Conservation (phyloP, 2,797 vertebrate species). For the Toxotes lorentzi region DNA sequence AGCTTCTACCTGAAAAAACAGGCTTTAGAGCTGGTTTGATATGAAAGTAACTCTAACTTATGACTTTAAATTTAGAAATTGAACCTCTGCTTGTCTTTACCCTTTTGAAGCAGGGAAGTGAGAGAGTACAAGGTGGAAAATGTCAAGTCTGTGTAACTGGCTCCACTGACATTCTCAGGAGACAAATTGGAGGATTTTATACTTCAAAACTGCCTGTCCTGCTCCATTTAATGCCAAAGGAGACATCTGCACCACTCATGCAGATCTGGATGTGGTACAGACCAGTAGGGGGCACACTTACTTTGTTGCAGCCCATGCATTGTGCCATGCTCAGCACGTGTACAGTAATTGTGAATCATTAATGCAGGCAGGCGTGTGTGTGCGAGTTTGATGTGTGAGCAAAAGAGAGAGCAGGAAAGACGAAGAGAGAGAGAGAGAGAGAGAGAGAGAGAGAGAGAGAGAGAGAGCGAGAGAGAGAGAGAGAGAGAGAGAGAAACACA, state of each 20-base stretch:
- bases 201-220: slow-evolving; percentile 78
- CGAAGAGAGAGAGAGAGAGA: slow-evolving; percentile 6
- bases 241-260: slow-evolving; percentile 63
- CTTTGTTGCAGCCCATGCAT: slow-evolving; percentile 62
- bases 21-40: slow-evolving; percentile 52
- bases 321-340: slow-evolving; percentile 35
- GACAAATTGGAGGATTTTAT: slow-evolving; percentile 79
- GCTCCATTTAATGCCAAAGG: slow-evolving; percentile 77
- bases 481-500: slow-evolving; percentile 12
- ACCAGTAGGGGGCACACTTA: slow-evolving; percentile 81
- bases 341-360: slow-evolving; percentile 54
- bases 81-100: slow-evolving; percentile 68
- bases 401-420: slow-evolving; percentile 21
- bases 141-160: slow-evolving; percentile 76
- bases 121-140: slow-evolving; percentile 65
- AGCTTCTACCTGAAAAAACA: slow-evolving; percentile 35
- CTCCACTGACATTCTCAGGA: slow-evolving; percentile 79
- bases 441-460: slow-evolving; percentile 4
- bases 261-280: background rate
- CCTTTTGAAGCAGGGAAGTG: slow-evolving; percentile 57
- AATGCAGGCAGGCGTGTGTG: slow-evolving; percentile 22
- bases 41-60: slow-evolving; percentile 56
- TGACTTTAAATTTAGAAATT: slow-evolving; percentile 64
- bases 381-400: slow-evolving; percentile 7
- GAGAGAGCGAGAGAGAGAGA: background rate